Evolutionary conservation across 2,888 invertebrate genomes (phyloP), one percentile per base, ranked within the genome.

Genomic region (Andrena flavipes): DNA sequence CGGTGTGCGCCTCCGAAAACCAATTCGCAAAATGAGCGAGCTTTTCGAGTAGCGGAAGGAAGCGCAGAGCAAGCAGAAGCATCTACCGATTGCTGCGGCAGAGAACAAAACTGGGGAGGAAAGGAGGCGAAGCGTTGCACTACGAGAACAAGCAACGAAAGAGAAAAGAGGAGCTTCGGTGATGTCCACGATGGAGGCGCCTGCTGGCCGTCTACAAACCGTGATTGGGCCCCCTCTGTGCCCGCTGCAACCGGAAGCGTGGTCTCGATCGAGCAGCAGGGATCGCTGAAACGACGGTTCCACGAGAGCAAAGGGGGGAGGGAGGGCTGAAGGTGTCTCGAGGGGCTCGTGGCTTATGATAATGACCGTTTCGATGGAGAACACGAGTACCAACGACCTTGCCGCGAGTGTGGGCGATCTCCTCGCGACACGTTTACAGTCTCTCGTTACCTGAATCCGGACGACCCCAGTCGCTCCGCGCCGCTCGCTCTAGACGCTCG

Each of bases 261-360:
- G 59, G 42, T 48, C 20, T 29, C 30, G 56, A 65, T 78, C 65
- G 70, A 70, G 71, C 78, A 51, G 48, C 42, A 16, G 33, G 26
- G 42, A 33, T 76, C 65, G 67, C 79, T 62, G 71, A 71, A 78
- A 67, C 51, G 71, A 48, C 71, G 71, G 71, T 64, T 42, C 56
- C 68, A 56, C 80, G 64, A 63, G 49, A 68, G 42, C 42, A 42
- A 42, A 13, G 73, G 78, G 79, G 62, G 20, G 10, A 2, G 30
- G 30, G 7, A 2, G 26, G 35, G 35, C 10, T 23, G 20, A 68
- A 68, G 72, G 80, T 54, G 67, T 72, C 67, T 79, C 72, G 77
- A 62, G 72, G 62, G 56, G 80, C 56, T 23, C 20, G 56, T 56
- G 62, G 68, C 63, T 33, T 42, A 54, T 48, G 42, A 70, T 76